Base-by-base conservation (phyloP, 1,140 invertebrate genomes). In the Danaus melanippus region DNA sequence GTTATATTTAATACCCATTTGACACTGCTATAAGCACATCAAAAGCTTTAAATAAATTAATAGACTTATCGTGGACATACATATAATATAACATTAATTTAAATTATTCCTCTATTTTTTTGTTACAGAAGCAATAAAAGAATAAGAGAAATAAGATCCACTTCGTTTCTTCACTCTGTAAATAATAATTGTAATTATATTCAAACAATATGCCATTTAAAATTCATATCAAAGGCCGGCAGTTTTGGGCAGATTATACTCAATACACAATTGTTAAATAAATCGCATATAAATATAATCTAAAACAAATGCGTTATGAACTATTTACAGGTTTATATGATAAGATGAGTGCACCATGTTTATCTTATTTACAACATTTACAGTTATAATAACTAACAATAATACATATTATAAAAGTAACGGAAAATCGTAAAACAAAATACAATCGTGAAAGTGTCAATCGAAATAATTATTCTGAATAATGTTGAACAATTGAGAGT, bases 331-430 rank as follows among this genome's bases (percentile, higher is more conserved):
- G 46, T 51, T 50, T 46, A 61, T 62, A 64, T 51, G 55, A 67
- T 66, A 70, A 69, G 53, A 68, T 57, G 62, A 62, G 78, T 81
- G 80, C 78, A 79, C 76, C 76, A 73, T 77, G 40, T 65, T 62
- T 69, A 68, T 71, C 56, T 61, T 84, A 83, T 85, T 74, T 85
- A 85, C 82, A 85, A 59, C 71, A 82, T 83, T 61, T 85, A 85
- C 82, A 85, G 69, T 53, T 71, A 71, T 54, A 62, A 64, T 53
- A 56, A 56, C 76, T 78, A 83, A 79, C 71, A 76, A 79, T 76
- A 84, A 83, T 76, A 85, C 74, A 74, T 52, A 46, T 50, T 51
- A 47, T 17, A 60, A 52, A 56, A 48, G 9, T 60, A 60, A 60
- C 58, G 53, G 21, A 41, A 42, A 48, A 44, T 41, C 40, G 43